phyloP scores from a whole-genome alignment of 2,797 vertebrate genomes.

The Micrastur ruficollis region DNA sequence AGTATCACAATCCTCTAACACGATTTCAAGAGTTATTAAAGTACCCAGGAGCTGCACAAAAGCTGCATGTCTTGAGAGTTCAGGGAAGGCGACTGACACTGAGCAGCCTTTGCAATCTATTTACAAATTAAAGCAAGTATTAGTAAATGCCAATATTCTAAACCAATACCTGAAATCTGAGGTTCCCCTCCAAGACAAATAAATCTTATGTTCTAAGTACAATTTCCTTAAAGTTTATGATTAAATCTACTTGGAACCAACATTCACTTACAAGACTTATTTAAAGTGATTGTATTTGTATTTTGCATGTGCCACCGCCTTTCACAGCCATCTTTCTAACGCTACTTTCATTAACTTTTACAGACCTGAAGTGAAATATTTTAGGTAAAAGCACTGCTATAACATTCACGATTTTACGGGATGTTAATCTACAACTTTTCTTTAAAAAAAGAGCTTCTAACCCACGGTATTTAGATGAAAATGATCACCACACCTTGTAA shows the following conservation, averaged over 20 bases:
- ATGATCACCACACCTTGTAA: neutral
- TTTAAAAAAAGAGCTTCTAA: neutral
- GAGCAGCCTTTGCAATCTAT: neutral
- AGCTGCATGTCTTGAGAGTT: neutral
- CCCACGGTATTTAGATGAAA: neutral
- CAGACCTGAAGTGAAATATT: neutral
- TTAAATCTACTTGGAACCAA: neutral
- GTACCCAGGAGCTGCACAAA: neutral
- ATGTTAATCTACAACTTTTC: neutral
- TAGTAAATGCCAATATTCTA: neutral
- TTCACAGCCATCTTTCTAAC: neutral
- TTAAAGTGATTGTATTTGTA: neutral
- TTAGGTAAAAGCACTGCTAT: neutral
- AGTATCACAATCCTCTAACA: constrained; percentile 25
- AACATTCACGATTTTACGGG: neutral
- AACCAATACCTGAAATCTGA: neutral
- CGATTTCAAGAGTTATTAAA: neutral
- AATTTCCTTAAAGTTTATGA: neutral
- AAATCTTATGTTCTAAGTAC: neutral
- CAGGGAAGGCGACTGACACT: neutral
- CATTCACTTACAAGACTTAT: neutral
- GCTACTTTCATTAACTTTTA: neutral
- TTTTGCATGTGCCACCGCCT: neutral
- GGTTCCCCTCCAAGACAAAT: neutral
- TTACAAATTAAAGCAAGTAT: neutral